phyloP scores from a whole-genome alignment of 2,113 vertebrate species.

The Catharus minimus region DNA sequence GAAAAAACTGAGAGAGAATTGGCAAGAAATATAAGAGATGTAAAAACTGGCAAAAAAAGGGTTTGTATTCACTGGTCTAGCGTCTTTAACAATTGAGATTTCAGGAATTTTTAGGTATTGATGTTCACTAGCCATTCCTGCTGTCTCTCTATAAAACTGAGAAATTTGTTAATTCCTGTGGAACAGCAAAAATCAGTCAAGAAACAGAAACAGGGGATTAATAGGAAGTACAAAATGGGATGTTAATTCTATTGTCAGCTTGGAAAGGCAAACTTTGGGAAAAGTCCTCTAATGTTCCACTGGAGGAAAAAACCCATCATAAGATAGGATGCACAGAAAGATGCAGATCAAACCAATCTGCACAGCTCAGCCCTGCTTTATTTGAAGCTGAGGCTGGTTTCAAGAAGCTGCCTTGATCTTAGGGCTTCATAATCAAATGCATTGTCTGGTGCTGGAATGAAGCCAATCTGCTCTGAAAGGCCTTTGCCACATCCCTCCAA shows the following conservation, averaged over 20 bases:
- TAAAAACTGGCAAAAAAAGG: no score
- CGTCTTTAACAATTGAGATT: rapidly evolving
- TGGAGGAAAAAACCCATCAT: not conserved
- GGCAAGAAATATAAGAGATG: not conserved
- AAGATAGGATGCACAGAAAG: not conserved
- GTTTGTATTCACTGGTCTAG: not conserved
- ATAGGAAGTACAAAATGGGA: not conserved
- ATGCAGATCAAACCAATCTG: not conserved
- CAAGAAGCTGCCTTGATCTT: constrained; percentile 4
- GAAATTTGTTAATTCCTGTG: not conserved
- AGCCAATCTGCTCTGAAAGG: not conserved
- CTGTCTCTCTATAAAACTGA: not conserved
- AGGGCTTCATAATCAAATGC: constrained; percentile 18
- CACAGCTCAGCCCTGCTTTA: not conserved
- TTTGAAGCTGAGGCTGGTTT: not conserved
- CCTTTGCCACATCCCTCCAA: constrained; percentile 1
- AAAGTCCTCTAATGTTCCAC: not conserved
- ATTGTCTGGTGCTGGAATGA: constrained; percentile 17
- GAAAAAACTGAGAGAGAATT: not conserved
- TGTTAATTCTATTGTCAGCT: not conserved
- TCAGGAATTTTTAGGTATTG: not conserved
- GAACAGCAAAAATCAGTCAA: not conserved
- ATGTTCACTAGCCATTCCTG: not conserved
- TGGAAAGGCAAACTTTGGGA: not conserved
- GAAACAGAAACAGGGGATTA: not conserved